These are phyloP conservation scores for Drosophila nr. fundita DNA, from an alignment of 2,888 invertebrate species.

Conservation along the genomic window DNA sequence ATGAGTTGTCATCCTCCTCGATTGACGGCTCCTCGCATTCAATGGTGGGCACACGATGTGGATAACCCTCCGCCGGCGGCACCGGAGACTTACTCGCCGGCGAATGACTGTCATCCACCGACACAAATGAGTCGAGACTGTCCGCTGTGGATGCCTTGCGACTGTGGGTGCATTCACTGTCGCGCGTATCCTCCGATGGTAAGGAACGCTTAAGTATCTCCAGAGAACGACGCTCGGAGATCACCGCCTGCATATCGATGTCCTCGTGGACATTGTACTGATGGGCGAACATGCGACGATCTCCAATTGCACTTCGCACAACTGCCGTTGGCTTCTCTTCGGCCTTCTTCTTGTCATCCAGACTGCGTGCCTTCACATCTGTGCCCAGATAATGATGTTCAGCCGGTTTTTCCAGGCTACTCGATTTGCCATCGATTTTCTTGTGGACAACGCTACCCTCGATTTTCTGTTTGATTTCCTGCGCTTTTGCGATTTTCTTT, in stretches of 20 bases:
- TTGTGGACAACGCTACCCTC: conserved; percentile 88
- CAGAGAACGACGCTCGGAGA: conserved; percentile 87
- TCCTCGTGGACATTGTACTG: conserved; percentile 84
- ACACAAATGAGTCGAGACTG: conserved; percentile 85
- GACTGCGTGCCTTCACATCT: conserved; percentile 89
- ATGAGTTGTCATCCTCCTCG: conserved; percentile 83
- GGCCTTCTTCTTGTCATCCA: conserved; percentile 87
- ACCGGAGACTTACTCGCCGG: conserved; percentile 85
- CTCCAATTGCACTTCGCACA: conserved; percentile 79
- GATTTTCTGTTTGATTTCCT: conserved; percentile 88
- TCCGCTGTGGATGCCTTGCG: conserved; percentile 86
- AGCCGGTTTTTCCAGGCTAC: conserved; percentile 88
- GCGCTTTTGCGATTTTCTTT: conserved; percentile 87
- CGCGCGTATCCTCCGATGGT: conserved; percentile 85
- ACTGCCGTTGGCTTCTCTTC: conserved; percentile 84
- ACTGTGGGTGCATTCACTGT: conserved; percentile 77
- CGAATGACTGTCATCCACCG: conserved; percentile 89
- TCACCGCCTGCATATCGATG: conserved; percentile 87
- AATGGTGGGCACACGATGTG: conserved; percentile 84
- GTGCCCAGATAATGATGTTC: conserved; percentile 87
- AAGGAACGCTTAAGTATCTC: conserved; percentile 87
- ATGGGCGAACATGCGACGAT: conserved; percentile 83
- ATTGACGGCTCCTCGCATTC: conserved; percentile 85
- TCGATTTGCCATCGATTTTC: conserved; percentile 88
- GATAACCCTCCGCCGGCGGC: conserved; percentile 73